These are phyloP conservation scores for Tetrao urogallus DNA, from an alignment of 2,113 vertebrate genomes.

Conservation along the genomic window DNA sequence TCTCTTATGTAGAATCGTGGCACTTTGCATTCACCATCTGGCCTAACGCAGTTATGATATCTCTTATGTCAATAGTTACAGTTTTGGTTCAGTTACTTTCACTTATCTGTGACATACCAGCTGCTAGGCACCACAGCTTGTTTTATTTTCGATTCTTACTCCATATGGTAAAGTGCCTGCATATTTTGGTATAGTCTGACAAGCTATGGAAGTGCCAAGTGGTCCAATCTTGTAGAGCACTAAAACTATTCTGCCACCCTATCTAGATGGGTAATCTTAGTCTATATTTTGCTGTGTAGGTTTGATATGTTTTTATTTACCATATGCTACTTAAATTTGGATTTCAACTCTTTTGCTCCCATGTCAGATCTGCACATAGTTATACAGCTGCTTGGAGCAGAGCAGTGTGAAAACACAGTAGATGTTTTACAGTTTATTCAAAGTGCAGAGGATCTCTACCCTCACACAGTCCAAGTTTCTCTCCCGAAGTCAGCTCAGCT, in stretches of 20 bases:
- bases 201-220: neutral
- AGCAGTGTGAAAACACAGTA: neutral
- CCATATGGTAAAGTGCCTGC: neutral
- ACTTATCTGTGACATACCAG: neutral
- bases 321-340: neutral
- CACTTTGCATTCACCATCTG: neutral
- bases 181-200: neutral
- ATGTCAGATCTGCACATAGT: neutral
- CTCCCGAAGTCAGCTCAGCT: neutral
- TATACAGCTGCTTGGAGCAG: neutral
- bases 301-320: neutral
- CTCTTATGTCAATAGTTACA: conserved; percentile 13
- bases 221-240: neutral
- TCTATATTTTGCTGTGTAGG: rapidly evolving
- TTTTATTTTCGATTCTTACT: neutral
- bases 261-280: neutral
- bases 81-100: neutral
- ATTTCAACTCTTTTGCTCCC: neutral
- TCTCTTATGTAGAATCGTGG: neutral
- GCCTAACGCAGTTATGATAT: neutral
- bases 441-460: neutral
- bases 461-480: neutral
- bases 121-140: neutral
- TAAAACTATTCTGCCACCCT: neutral
- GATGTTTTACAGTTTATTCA: neutral